These are phyloP conservation scores for Varecia variegata DNA, from an alignment of 2,797 vertebrate genomes.

Conservation along the genomic window DNA sequence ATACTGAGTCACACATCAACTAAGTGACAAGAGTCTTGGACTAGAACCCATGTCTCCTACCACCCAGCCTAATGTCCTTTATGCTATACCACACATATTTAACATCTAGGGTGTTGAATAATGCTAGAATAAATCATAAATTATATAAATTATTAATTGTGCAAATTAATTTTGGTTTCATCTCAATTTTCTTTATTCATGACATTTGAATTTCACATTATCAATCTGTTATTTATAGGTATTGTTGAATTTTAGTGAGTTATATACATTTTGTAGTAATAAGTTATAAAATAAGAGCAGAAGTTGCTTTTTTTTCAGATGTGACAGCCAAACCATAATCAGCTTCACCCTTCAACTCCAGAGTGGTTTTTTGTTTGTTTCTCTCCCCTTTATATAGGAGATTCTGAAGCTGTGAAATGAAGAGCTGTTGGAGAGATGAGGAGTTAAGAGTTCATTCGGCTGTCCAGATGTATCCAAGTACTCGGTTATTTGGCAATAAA, in stretches of 20 bases:
- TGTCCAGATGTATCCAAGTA: slow-evolving; percentile 79
- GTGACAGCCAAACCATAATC: background rate
- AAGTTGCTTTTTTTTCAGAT: background rate
- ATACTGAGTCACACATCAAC: background rate
- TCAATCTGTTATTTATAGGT: background rate
- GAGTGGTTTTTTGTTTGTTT: background rate
- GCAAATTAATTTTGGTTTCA: background rate
- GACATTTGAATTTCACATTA: background rate
- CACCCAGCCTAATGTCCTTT: background rate
- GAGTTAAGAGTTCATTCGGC: slow-evolving; percentile 75
- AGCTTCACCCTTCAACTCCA: background rate
- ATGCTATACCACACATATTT: background rate
- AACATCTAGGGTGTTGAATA: background rate
- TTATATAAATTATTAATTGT: background rate
- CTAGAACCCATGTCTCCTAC: background rate
- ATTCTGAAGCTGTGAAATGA: slow-evolving; percentile 33
- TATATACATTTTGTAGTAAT: background rate
- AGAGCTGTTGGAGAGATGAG: slow-evolving; percentile 45
- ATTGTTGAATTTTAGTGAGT: background rate
- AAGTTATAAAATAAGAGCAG: background rate
- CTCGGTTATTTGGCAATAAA: slow-evolving; percentile 69
- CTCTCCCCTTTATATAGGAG: slow-evolving; percentile 28
- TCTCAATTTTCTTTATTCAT: slow-evolving; percentile 1
- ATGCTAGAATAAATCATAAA: background rate
- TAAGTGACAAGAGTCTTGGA: background rate